Evolutionary conservation across 92 coral and sea anemone genomes (phyloP).

Genomic region (Siderastrea siderea): DNA sequence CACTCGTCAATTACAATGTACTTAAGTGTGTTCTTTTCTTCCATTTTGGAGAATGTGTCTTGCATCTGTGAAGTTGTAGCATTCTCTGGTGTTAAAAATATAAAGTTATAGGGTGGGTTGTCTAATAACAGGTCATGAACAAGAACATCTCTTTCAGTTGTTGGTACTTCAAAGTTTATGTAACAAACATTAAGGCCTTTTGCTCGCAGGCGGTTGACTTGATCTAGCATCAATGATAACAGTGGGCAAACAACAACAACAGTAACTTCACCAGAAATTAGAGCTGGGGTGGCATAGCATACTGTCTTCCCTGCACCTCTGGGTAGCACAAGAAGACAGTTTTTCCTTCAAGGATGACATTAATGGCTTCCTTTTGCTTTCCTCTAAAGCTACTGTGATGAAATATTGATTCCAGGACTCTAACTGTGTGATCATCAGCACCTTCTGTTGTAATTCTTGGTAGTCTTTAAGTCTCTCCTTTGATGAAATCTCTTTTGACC

Average conservation of each 20-base stretch:
- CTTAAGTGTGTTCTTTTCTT: too few species aligned
- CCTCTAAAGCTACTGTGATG: slow-evolving; percentile 33
- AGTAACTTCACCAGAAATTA: slow-evolving; percentile 47
- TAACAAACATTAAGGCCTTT: slow-evolving; percentile 58
- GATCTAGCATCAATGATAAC: slow-evolving; percentile 50
- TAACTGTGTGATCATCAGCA: not conserved
- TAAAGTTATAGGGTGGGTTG: too few species aligned
- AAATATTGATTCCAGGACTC: slow-evolving; percentile 10
- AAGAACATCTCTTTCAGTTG: too few species aligned
- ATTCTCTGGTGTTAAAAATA: too few species aligned
- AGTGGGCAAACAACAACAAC: slow-evolving; percentile 48
- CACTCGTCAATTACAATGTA: slow-evolving; percentile 64
- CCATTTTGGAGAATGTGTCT: too few species aligned
- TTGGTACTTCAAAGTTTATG: slow-evolving; percentile 2
- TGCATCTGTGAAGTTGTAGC: too few species aligned
- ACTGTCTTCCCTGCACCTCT: slow-evolving; percentile 74
- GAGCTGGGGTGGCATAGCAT: slow-evolving; percentile 58
- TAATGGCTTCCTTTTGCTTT: slow-evolving; percentile 36
- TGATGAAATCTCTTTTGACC: too few species aligned
- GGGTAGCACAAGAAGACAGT: slow-evolving; percentile 63
- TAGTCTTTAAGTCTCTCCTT: too few species aligned
- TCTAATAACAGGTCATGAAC: too few species aligned
- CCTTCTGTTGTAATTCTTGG: not conserved
- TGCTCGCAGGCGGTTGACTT: slow-evolving; percentile 35
- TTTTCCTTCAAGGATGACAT: slow-evolving; percentile 35